These are phyloP conservation scores for Acipenser oxyrinchus DNA, from an alignment of 2,797 vertebrate species.

Conservation along the genomic window DNA sequence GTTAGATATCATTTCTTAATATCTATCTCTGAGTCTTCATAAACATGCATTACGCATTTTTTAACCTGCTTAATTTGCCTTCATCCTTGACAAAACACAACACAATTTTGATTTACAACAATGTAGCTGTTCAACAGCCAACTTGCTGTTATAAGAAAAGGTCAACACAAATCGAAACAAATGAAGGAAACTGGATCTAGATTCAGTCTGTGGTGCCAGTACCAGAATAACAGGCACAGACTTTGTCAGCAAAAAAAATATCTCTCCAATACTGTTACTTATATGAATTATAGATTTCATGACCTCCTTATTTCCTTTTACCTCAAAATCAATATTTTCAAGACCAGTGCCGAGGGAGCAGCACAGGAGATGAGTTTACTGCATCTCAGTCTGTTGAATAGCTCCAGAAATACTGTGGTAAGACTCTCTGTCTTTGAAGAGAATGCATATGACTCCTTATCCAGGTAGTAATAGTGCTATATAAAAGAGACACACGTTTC, in stretches of 20 bases:
- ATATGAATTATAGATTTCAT: conserved; percentile 54
- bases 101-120: conserved; percentile 34
- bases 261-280: conserved; percentile 35
- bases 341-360: conserved; percentile 17
- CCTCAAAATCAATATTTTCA: conserved; percentile 32
- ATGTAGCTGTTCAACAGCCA: conserved; percentile 12
- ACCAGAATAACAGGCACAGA: conserved; percentile 31
- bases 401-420: background rate
- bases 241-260: conserved; percentile 43
- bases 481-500: too few relatives aligned
- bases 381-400: background rate
- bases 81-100: background rate
- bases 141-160: conserved; percentile 24
- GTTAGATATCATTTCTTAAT: too few relatives aligned
- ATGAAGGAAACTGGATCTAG: conserved; percentile 37
- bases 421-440: too few relatives aligned
- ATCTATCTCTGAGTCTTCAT: too few relatives aligned
- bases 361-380: background rate
- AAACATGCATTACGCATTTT: too few relatives aligned
- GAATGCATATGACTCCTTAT: too few relatives aligned
- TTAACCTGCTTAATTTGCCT: conserved; percentile 18
- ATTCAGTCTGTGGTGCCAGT: conserved; percentile 36
- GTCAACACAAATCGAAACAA: conserved; percentile 37
- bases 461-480: too few relatives aligned
- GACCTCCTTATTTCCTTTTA: conserved; percentile 35